phyloP scores from a whole-genome alignment of 2,888 invertebrate species.

The Ypsolopha sequella region DNA sequence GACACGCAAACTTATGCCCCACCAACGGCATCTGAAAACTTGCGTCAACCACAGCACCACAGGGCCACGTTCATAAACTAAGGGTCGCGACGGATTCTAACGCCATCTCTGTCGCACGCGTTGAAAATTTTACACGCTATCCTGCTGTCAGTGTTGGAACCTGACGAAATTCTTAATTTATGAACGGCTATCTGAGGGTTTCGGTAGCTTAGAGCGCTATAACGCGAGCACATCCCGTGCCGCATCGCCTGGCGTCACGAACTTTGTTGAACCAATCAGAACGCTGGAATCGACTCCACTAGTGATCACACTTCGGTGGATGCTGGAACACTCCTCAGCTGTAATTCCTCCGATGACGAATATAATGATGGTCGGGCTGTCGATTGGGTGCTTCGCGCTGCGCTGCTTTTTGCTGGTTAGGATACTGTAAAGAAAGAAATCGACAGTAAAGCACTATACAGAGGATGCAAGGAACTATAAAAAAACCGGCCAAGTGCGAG shows the following conservation, averaged over 20 bases:
- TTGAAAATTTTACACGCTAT: too few species aligned
- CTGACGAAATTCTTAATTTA: too few species aligned
- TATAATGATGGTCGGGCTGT: constrained; percentile 73
- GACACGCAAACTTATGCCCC: too few species aligned
- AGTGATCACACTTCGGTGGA: constrained; percentile 57
- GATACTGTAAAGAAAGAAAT: constrained; percentile 52
- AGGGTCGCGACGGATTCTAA: too few species aligned
- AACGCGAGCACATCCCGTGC: constrained; percentile 38
- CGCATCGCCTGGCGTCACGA: constrained; percentile 49
- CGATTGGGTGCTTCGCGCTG: constrained; percentile 66
- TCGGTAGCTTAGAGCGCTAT: constrained; percentile 10
- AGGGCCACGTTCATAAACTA: too few species aligned
- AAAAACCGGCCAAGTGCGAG: too few species aligned
- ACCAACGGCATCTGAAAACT: too few species aligned
- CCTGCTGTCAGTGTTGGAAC: too few species aligned
- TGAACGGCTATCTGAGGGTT: too few species aligned
- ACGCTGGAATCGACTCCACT: constrained; percentile 56
- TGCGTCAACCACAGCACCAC: too few species aligned
- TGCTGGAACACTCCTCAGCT: constrained; percentile 70
- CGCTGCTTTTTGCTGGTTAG: constrained; percentile 61
- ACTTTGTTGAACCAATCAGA: constrained; percentile 45
- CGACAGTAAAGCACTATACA: background rate
- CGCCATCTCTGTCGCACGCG: too few species aligned
- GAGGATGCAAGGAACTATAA: too few species aligned
- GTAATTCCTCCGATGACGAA: constrained; percentile 78